These are phyloP conservation scores for Neogale vison DNA, from an alignment of 2,113 vertebrate genomes.

Conservation along the genomic window DNA sequence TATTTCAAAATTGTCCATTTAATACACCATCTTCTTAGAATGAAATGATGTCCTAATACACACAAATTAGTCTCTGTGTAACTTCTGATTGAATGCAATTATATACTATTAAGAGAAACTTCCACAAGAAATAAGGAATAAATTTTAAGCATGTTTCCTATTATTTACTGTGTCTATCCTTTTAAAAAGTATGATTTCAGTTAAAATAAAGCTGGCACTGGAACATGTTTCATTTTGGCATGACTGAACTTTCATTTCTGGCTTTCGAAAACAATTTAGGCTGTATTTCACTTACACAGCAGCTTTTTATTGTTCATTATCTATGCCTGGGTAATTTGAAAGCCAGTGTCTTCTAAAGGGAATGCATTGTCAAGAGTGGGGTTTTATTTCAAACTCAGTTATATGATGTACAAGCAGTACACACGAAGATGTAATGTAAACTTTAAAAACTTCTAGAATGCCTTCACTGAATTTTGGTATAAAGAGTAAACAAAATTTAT, in stretches of 20 bases:
- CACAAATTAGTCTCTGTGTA: conserved; percentile 16
- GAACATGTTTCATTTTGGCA: not conserved
- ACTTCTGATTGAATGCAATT: conserved; percentile 22
- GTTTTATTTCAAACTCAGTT: conserved; percentile 63
- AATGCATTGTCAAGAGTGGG: conserved; percentile 36
- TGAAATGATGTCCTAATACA: conserved; percentile 23
- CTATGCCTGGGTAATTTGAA: conserved; percentile 36
- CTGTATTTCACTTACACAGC: conserved; percentile 37
- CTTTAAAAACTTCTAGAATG: conserved; percentile 43
- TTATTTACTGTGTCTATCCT: not conserved
- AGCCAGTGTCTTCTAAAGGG: not conserved
- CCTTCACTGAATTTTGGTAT: conserved; percentile 14
- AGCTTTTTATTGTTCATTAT: conserved; percentile 21
- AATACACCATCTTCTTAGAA: not conserved
- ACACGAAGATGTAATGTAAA: conserved; percentile 16
- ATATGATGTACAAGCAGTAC: not conserved
- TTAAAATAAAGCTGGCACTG: not conserved
- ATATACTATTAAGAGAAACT: not conserved
- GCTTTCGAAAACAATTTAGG: not conserved
- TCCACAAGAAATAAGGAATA: conserved; percentile 1
- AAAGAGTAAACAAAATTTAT: conserved; percentile 34
- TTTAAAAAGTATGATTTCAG: conserved; percentile 36
- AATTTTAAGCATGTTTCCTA: conserved; percentile 42
- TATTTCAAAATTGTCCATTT: conserved; percentile 1
- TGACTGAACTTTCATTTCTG: not conserved